Conservation (phyloP, 2,113 vertebrate genomes). For the Zosterops japonicus region DNA sequence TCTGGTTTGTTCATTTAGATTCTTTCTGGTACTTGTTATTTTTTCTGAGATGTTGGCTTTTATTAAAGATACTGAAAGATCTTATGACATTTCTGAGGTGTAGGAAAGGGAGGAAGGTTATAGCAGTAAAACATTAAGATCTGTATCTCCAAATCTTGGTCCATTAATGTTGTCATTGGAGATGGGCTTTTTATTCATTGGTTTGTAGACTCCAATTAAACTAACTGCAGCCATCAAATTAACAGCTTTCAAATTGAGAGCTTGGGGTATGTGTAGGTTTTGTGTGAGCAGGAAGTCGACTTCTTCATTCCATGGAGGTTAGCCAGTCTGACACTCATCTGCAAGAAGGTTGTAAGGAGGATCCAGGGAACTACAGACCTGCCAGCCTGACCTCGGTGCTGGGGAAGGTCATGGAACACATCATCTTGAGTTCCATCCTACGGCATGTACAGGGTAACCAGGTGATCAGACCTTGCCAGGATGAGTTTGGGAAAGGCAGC, state of each 20-base stretch:
- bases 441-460: background rate
- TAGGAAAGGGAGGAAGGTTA: background rate
- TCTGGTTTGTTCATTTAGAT: background rate
- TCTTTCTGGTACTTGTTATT: background rate
- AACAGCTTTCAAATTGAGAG: background rate
- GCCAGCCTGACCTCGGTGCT: background rate
- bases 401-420: background rate
- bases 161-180: background rate
- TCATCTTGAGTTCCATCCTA: background rate
- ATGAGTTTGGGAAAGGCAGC: background rate
- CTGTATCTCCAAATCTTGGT: background rate
- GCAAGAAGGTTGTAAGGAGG: background rate
- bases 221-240: background rate
- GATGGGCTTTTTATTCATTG: background rate
- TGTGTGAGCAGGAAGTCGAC: background rate
- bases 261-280: background rate
- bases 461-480: background rate
- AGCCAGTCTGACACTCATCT: background rate
- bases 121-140: background rate
- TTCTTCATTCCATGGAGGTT: background rate
- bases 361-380: background rate
- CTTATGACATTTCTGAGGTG: background rate
- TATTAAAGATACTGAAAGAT: background rate
- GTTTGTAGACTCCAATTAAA: background rate
- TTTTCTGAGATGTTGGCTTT: background rate